These are phyloP conservation scores for Bemisia tabaci DNA, from an alignment of 1,140 invertebrate species.

Conservation along the genomic window DNA sequence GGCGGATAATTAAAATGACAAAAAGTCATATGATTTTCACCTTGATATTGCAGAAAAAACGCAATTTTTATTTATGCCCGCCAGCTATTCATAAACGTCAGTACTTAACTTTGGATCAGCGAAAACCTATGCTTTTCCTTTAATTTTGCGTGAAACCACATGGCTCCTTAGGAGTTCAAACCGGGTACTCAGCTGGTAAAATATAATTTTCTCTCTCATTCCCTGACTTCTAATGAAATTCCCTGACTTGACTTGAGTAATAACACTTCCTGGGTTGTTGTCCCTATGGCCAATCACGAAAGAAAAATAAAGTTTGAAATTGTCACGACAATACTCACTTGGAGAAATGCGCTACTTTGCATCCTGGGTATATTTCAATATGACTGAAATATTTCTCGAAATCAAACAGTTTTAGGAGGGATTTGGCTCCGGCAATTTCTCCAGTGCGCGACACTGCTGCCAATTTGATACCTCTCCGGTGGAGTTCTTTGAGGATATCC, in stretches of 20 bases:
- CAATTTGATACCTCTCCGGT: constrained; percentile 35
- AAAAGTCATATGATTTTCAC: too few relatives aligned
- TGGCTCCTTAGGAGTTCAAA: too few relatives aligned
- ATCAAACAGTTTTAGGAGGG: constrained; percentile 48
- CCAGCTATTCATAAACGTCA: too few relatives aligned
- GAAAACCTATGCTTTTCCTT: too few relatives aligned
- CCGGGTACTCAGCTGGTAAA: too few relatives aligned
- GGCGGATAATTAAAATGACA: too few relatives aligned
- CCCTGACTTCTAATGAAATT: too few relatives aligned
- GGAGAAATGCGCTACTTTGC: constrained; percentile 52
- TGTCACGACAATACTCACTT: constrained; percentile 35
- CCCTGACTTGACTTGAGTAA: not conserved
- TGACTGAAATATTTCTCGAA: constrained; percentile 57
- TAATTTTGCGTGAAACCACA: too few relatives aligned
- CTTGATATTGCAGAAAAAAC: too few relatives aligned
- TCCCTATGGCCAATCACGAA: constrained; percentile 4
- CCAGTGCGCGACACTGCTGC: constrained; percentile 47
- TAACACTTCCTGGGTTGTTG: constrained; percentile 9
- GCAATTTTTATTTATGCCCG: too few relatives aligned
- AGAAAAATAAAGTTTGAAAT: not conserved
- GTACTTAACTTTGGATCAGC: too few relatives aligned
- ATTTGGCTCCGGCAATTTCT: constrained; percentile 46
- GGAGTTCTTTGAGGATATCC: constrained; percentile 41
- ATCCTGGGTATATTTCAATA: constrained; percentile 60
- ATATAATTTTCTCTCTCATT: too few relatives aligned